Percentiles rank a stretch among this genome's conserved stretches.
phyloP scores from a whole-genome alignment of 2,113 vertebrate species.

The Pseudorasbora parva region DNA sequence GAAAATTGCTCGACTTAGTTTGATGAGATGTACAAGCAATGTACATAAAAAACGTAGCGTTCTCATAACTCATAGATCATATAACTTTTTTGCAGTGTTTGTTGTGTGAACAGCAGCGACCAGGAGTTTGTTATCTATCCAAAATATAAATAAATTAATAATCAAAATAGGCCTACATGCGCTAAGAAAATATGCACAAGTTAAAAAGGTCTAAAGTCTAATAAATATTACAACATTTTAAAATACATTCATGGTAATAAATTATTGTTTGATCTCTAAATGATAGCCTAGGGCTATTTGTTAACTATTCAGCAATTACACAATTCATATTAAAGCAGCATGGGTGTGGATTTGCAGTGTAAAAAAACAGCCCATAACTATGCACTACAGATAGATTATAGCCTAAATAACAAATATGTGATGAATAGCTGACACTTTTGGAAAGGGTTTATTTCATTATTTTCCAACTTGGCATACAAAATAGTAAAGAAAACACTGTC shows the following conservation, averaged over 20 bases:
- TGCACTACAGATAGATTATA: background rate
- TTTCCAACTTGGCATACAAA: background rate
- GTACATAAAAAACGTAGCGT: too few relatives aligned
- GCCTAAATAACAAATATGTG: background rate
- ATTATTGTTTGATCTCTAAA: background rate
- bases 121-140: background rate
- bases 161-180: background rate
- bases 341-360: background rate
- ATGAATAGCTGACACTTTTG: background rate
- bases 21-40: too few relatives aligned
- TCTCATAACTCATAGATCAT: too few relatives aligned
- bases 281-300: background rate
- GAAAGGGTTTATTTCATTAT: background rate
- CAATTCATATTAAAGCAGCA: background rate
- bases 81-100: too few relatives aligned
- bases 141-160: background rate
- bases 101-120: too few relatives aligned
- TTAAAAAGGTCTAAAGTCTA: too few relatives aligned
- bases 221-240: background rate
- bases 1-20: too few relatives aligned
- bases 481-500: background rate
- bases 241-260: background rate
- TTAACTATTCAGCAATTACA: background rate
- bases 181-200: background rate
- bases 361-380: background rate